Conservation (phyloP, 2,113 vertebrate genomes). For the Delphinus delphis region DNA sequence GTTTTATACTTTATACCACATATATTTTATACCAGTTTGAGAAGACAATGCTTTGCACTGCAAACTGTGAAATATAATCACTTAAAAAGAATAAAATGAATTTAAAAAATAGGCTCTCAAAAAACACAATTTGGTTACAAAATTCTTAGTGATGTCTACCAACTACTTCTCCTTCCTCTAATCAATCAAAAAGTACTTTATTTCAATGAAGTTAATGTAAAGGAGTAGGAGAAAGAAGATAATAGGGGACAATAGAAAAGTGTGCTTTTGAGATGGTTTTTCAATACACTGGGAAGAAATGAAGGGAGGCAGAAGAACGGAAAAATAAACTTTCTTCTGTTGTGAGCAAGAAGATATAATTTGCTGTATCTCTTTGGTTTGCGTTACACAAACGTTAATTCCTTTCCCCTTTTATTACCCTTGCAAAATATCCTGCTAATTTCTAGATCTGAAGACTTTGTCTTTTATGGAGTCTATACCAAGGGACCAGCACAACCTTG, state of each 20-base stretch:
- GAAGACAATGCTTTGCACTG: not conserved
- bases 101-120: not conserved
- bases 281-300: not conserved
- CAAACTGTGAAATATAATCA: not conserved
- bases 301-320: not conserved
- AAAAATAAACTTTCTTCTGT: conserved; percentile 37
- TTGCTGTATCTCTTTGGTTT: not conserved
- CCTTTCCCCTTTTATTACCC: not conserved
- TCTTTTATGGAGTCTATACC: not conserved
- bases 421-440: not conserved
- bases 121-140: not conserved
- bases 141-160: not conserved
- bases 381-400: not conserved
- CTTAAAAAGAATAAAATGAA: not conserved
- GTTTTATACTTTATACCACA: not conserved
- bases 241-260: not conserved
- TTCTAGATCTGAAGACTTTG: not conserved
- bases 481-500: not conserved
- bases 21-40: conserved; percentile 6
- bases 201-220: not conserved
- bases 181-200: not conserved
- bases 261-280: not conserved
- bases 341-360: not conserved
- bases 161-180: not conserved
- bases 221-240: not conserved